Conservation (phyloP, 2,888 invertebrate genomes). For the Aproaerema taeniolella region DNA sequence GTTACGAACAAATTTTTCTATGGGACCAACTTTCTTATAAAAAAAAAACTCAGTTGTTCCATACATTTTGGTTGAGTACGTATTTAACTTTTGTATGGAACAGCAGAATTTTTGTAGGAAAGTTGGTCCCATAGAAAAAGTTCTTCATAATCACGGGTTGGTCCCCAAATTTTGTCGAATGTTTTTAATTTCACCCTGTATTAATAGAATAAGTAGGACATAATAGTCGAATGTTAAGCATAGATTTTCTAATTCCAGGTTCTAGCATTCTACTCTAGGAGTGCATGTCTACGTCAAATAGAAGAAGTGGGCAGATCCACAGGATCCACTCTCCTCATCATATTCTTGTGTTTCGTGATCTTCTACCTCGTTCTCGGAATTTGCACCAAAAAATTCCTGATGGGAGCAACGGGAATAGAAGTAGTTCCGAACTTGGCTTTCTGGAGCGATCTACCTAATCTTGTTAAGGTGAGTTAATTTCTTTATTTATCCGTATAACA, state of each 20-base stretch:
- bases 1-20: no score
- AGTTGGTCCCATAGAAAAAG: no score
- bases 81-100: no score
- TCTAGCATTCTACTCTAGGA: conserved; percentile 67
- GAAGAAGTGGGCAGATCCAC: conserved; percentile 67
- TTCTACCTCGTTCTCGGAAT: conserved; percentile 83
- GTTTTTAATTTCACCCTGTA: background rate
- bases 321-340: conserved; percentile 80
- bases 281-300: conserved; percentile 61
- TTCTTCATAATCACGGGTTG: background rate
- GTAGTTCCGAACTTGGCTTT: conserved; percentile 85
- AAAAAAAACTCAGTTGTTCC: no score
- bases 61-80: no score
- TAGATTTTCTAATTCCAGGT: conserved; percentile 46
- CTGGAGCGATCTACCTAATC: conserved; percentile 83
- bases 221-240: background rate
- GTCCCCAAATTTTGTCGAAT: background rate
- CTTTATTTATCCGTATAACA: no score
- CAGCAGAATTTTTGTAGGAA: no score
- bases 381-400: conserved; percentile 79
- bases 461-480: conserved; percentile 76
- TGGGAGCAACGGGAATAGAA: conserved; percentile 85
- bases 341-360: conserved; percentile 76
- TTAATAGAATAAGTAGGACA: background rate
- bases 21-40: no score